phyloP scores from a whole-genome alignment of 2,113 vertebrate genomes.

The Marmota flaviventris region DNA sequence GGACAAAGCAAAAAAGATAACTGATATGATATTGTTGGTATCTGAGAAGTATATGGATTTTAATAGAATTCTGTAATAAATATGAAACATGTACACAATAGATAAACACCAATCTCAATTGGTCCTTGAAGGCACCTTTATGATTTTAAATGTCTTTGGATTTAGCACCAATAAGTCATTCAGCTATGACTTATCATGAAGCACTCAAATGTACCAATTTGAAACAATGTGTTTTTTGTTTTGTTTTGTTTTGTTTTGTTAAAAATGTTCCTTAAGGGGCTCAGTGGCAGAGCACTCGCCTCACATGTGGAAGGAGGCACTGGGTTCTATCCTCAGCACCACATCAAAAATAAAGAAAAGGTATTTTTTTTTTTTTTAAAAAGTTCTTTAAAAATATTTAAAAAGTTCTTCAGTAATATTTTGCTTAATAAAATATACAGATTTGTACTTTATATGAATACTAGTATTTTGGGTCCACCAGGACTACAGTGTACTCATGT shows the following conservation, averaged over 20 bases:
- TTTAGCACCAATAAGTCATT: not conserved
- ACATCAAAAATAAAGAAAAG: no score
- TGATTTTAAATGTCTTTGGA: not conserved
- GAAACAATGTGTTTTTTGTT: not conserved
- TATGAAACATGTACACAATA: not conserved
- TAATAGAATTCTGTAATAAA: not conserved
- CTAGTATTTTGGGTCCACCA: not conserved
- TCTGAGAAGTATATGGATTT: not conserved
- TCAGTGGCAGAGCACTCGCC: not conserved
- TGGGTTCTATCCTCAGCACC: no score
- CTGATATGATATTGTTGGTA: not conserved
- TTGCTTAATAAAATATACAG: not conserved
- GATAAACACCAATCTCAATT: not conserved
- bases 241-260: not conserved
- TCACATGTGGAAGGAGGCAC: no score
- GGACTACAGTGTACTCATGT: no score
- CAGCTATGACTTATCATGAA: not conserved
- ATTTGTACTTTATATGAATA: not conserved
- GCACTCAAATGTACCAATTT: not conserved
- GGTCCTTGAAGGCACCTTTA: not conserved
- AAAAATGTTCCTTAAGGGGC: not conserved
- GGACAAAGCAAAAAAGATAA: not conserved
- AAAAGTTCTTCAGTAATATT: not conserved
- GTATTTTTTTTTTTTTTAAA: no score
- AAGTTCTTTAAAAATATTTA: no score